A percentile compares a stretch with the other conserved stretches of the same genome.
Conservation (phyloP, 2,113 vertebrate genomes). For the Onychostruthus taczanowskii region DNA sequence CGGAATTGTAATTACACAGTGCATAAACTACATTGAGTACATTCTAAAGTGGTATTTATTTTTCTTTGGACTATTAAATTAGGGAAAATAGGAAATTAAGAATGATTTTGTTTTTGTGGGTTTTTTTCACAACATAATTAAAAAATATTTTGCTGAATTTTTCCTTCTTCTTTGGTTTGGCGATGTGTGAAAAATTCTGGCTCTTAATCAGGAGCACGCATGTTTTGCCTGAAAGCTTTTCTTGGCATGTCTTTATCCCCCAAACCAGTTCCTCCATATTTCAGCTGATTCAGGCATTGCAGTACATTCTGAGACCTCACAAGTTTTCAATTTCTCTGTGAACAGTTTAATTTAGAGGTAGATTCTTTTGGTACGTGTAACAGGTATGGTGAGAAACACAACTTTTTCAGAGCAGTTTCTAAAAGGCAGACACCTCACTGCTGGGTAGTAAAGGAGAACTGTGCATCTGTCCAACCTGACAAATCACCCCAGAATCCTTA, state of each 20-base stretch:
- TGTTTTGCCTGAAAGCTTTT: background rate
- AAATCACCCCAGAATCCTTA: background rate
- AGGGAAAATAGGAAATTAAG: background rate
- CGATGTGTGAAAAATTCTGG: background rate
- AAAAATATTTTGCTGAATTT: background rate
- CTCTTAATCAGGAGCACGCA: background rate
- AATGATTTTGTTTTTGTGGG: fast-evolving
- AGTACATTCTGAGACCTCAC: background rate
- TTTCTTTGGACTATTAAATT: background rate
- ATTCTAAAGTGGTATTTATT: background rate
- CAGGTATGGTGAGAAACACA: background rate
- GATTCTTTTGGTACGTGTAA: background rate
- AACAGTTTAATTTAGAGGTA: background rate
- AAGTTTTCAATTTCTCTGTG: background rate
- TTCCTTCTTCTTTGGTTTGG: background rate
- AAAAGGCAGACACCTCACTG: background rate
- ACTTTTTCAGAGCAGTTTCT: background rate
- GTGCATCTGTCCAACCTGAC: background rate
- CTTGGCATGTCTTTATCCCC: background rate
- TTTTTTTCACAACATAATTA: fast-evolving
- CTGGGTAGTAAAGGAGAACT: background rate
- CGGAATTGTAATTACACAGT: background rate
- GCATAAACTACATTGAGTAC: background rate
- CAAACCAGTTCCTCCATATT: background rate
- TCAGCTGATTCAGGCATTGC: background rate